Conservation (phyloP, 2,113 vertebrate species). For the Casuarius casuarius region DNA sequence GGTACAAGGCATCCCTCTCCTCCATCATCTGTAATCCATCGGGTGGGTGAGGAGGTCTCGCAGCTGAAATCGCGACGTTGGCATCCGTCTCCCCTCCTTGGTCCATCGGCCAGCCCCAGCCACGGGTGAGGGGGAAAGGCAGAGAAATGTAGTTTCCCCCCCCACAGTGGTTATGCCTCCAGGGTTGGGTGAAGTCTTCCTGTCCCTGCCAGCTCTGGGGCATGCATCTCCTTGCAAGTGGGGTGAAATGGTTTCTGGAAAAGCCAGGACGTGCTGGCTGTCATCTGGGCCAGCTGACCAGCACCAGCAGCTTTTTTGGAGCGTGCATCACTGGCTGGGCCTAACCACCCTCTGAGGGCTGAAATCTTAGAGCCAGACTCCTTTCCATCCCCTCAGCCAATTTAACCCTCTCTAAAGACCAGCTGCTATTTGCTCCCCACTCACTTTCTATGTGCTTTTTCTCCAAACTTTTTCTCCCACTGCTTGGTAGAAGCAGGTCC, state of each 20-base stretch:
- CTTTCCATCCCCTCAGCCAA: neutral
- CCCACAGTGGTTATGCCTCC: too few species aligned
- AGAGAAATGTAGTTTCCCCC: too few species aligned
- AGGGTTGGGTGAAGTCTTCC: neutral
- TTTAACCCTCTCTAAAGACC: neutral
- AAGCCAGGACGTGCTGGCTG: neutral
- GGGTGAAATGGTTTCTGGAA: neutral
- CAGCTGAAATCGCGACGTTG: neutral
- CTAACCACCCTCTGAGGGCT: neutral
- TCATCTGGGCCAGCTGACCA: too few species aligned
- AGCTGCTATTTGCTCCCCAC: accelerated
- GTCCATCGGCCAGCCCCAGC: accelerated
- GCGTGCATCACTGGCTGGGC: too few species aligned
- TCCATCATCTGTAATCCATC: constrained; percentile 56
- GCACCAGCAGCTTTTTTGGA: neutral
- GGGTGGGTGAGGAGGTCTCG: neutral
- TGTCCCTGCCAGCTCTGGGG: neutral
- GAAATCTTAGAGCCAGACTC: neutral
- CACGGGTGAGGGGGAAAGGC: accelerated
- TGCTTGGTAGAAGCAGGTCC: neutral
- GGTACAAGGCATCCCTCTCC: constrained; percentile 42
- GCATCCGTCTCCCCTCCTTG: neutral
- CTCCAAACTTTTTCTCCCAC: neutral
- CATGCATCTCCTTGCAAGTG: neutral
- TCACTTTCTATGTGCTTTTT: neutral